A percentile compares a stretch with the other conserved stretches of the same genome.
Conservation (phyloP, 1,140 invertebrate species). For the Danaus melanippus region DNA sequence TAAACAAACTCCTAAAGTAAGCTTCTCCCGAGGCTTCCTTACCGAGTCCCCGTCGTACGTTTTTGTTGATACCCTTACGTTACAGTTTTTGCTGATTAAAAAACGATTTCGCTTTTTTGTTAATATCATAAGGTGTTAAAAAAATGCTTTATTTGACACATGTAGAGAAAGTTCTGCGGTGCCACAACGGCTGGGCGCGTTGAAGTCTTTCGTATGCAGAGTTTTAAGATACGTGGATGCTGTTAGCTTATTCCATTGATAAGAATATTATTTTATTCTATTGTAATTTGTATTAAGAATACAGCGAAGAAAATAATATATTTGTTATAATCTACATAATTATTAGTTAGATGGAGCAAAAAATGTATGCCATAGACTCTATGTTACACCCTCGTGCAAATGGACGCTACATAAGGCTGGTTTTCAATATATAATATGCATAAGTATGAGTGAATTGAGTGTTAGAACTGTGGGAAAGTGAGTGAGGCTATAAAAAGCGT, state of each 20-base stretch:
- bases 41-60: constrained; percentile 9
- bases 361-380: background rate
- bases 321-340: background rate
- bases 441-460: too few relatives aligned
- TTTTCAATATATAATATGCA: constrained; percentile 13
- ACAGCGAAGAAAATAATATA: too few relatives aligned
- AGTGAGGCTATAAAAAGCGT: constrained; percentile 29
- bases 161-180: constrained; percentile 36
- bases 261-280: too few relatives aligned
- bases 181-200: constrained; percentile 25
- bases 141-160: constrained; percentile 56
- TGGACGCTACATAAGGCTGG: background rate
- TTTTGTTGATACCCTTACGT: constrained; percentile 19
- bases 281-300: too few relatives aligned
- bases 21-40: too few relatives aligned
- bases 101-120: constrained; percentile 46
- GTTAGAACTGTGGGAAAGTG: constrained; percentile 29
- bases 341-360: background rate
- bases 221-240: too few relatives aligned
- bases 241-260: too few relatives aligned
- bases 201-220: constrained; percentile 49
- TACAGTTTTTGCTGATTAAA: constrained; percentile 37
- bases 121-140: constrained; percentile 41
- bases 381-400: background rate
- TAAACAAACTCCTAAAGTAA: too few relatives aligned